A percentile compares a stretch with the other conserved stretches of the same genome.
Evolutionary conservation across 2,888 invertebrate species (phyloP).

Genomic region (Loripinus fragilis): DNA sequence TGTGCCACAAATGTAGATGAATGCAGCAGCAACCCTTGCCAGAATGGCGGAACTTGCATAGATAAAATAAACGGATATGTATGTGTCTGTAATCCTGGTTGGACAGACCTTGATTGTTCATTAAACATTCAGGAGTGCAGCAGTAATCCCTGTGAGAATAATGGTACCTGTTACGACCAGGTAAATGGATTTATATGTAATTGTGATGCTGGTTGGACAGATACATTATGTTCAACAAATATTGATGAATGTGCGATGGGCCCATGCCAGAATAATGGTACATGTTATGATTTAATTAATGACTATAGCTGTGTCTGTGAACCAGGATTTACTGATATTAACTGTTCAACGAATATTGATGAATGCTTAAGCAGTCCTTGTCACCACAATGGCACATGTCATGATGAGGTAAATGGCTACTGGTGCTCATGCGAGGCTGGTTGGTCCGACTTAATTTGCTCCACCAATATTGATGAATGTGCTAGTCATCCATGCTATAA

Average conservation of each 20-base stretch:
- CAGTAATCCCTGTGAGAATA: neutral
- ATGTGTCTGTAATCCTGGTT: slow-evolving; percentile 27
- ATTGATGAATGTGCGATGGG: neutral
- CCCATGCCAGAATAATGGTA: neutral
- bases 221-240: neutral
- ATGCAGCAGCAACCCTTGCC: slow-evolving; percentile 43
- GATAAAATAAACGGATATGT: slow-evolving; percentile 43
- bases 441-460: slow-evolving; percentile 38
- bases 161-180: neutral
- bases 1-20: slow-evolving; percentile 40
- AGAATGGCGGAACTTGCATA: slow-evolving; percentile 39
- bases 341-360: neutral
- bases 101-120: neutral
- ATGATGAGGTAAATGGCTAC: neutral
- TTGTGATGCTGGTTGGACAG: neutral
- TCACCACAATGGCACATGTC: neutral
- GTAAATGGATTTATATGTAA: neutral
- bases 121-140: neutral
- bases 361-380: neutral
- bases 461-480: neutral
- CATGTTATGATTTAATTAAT: neutral
- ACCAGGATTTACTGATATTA: neutral
- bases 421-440: slow-evolving; percentile 35
- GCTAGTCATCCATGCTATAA: slow-evolving; percentile 72
- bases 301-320: neutral